Evolutionary conservation across 2,797 vertebrate species (phyloP), one percentile per base, ranked within the genome.

Genomic region (Dicrostonyx torquatus): DNA sequence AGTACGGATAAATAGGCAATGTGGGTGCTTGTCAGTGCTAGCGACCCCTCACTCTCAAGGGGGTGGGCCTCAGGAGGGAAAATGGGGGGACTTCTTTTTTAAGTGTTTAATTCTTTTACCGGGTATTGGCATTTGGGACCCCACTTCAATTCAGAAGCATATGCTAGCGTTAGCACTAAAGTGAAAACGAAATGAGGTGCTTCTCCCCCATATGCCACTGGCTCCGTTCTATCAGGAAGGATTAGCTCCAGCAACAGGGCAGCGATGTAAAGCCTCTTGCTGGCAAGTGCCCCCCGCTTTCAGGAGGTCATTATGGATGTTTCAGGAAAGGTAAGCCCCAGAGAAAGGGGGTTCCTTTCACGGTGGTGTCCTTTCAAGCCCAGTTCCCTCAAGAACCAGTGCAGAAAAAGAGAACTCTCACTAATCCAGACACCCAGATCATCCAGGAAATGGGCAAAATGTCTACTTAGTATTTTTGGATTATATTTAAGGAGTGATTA

Each of bases 101-200:
- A 94, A 96, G n/a, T 87, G 75, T 96, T 97, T 97, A 96, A 97
- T 95, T 75, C 97, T 97, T 97, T 97, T 96, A 97, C 96, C 88
- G 94, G 96, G 26, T 95, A 95, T 58, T 96, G 97, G 97, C 97
- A 85, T 98, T 97, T 94, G 97, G 97, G 97, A 97, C 97, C 95
- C 95, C 95, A 82, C 95, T 98, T 97, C 97, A 96, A 87, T 94
- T 93, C 96, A 82, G 94, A 98, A 96, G 96, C 98, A 97, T 97
- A 98, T 97, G 97, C 95, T 94, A 91, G 97, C 84, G 94, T 96
- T 95, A 96, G 96, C 95, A 95, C 77, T 91, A 89, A 94, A 92
- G 84, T 20, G 58, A 94, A 45, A 15, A 92, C 62, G 40, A 92
- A 93, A 80, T 5, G 83, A 97, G 97, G 95, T 97, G 97, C 53